Evolutionary conservation across 1,140 invertebrate genomes (phyloP).

Genomic region (Drosophila serrata): DNA sequence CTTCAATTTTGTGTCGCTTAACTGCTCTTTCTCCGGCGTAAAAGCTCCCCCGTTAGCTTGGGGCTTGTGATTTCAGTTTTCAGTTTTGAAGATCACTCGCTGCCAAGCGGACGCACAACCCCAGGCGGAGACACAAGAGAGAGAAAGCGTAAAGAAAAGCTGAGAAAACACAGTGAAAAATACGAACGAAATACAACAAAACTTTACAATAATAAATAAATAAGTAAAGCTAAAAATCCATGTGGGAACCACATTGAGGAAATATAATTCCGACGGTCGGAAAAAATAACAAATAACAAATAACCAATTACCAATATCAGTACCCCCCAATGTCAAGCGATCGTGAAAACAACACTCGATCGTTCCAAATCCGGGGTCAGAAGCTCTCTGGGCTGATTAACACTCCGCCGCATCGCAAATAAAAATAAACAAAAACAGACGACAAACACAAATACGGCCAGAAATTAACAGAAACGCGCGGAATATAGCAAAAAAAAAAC

Average conservation of each 20-base stretch:
- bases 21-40: conserved; percentile 31
- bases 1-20: conserved; percentile 5
- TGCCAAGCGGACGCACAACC: conserved; percentile 36
- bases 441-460: conserved; percentile 47
- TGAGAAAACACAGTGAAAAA: conserved; percentile 4
- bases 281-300: not conserved
- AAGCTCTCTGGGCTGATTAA: conserved; percentile 70
- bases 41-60: conserved; percentile 45
- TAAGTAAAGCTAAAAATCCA: conserved; percentile 36
- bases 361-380: conserved; percentile 72
- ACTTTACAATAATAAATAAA: conserved; percentile 47
- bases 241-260: conserved; percentile 6
- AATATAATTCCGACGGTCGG: conserved; percentile 9
- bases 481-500: conserved; percentile 64
- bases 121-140: conserved; percentile 26
- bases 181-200: conserved; percentile 2
- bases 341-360: conserved; percentile 46
- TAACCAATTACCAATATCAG: conserved; percentile 30
- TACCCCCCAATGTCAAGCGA: conserved; percentile 74
- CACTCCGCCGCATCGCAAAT: conserved; percentile 55
- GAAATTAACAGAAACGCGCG: conserved; percentile 51
- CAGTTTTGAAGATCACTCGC: conserved; percentile 77
- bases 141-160: conserved; percentile 19
- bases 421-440: conserved; percentile 52
- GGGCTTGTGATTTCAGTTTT: conserved; percentile 68